Evolutionary conservation across 2,797 vertebrate genomes (phyloP).

Genomic region (Decapterus maruadsi): DNA sequence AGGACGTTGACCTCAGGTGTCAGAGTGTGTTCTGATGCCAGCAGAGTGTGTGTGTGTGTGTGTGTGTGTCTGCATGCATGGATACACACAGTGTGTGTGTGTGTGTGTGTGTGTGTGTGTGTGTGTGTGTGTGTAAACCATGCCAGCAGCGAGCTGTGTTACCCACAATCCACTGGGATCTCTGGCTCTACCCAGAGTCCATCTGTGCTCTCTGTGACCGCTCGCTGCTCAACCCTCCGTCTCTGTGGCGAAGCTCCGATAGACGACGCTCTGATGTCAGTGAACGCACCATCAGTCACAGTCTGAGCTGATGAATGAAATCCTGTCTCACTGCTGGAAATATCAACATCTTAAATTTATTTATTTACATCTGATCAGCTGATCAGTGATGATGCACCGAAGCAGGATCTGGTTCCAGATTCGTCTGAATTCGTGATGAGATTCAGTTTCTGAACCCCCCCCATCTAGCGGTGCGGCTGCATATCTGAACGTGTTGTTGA

Average conservation of each 20-base stretch:
- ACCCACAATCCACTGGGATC: conserved; percentile 72
- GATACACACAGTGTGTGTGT: conserved; percentile 25
- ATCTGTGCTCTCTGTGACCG: conserved; percentile 64
- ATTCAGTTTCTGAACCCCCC: too few relatives aligned
- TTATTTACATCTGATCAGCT: too few relatives aligned
- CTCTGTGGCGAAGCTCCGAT: not conserved
- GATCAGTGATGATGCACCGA: too few relatives aligned
- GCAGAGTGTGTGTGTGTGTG: conserved; percentile 38
- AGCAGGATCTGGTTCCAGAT: too few relatives aligned
- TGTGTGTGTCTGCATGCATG: conserved; percentile 48
- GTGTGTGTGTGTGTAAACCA: conserved; percentile 1
- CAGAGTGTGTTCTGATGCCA: conserved; percentile 55
- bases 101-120: too few relatives aligned
- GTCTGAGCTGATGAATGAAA: too few relatives aligned
- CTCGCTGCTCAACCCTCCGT: not conserved
- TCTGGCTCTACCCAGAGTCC: conserved; percentile 67
- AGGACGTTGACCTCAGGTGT: conserved; percentile 69
- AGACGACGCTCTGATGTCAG: not conserved
- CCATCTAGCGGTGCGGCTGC: too few relatives aligned
- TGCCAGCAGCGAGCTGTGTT: conserved; percentile 61
- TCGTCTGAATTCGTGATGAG: too few relatives aligned
- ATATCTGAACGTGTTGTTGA: too few relatives aligned
- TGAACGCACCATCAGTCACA: conserved; percentile 1
- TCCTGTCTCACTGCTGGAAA: too few relatives aligned
- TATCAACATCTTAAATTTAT: too few relatives aligned